Evolutionary conservation across 2,797 vertebrate genomes (phyloP), one percentile per base, ranked within the genome.

Genomic region (Artibeus lituratus): DNA sequence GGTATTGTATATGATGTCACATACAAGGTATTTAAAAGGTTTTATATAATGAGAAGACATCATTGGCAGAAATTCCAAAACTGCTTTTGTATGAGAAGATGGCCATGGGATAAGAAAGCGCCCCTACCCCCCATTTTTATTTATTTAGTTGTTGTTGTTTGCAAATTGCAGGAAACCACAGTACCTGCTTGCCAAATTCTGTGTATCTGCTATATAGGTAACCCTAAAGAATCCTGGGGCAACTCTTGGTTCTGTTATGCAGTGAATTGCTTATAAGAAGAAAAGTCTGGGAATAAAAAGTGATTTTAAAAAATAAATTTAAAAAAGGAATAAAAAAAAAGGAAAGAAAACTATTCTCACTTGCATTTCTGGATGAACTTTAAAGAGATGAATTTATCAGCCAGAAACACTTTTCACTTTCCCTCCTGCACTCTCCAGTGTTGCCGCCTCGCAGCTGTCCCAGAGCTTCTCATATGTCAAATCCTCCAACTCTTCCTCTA

Each of bases 11-110:
- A n/a, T n/a, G n/a, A n/a, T n/a, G 35, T 90, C 67, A 74, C 19
- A 15, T 5, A 94, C 81, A 19, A 67, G 51, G 10, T 59, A 35
- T 73, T 59, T 72, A 67, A 91, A 15, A 96, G 70, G 80, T 47
- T 95, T 74, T 77, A 12, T 55, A 19, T 35, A 82, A 69, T 76
- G 59, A 91, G 87, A 89, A 70, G 73, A 2, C 44, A 62, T 57
- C 15, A 37, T 2, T 77, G 55, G 59, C 24, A 95, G 49, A 94
- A 93, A 96, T 95, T 94, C 77, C 51, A 10, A 78, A 78, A 82
- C 26, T 82, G 69, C 35, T 73, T 70, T 92, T 96, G 32, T 92
- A 29, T 67, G 76, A 95, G 87, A 96, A 93, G 84, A 67, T 93
- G 90, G 49, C 72, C 72, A 59, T 78, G 47, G 83, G n/a, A 10